Conservation (phyloP, 2,888 invertebrate species). For the Lasioglossum leucozonium region DNA sequence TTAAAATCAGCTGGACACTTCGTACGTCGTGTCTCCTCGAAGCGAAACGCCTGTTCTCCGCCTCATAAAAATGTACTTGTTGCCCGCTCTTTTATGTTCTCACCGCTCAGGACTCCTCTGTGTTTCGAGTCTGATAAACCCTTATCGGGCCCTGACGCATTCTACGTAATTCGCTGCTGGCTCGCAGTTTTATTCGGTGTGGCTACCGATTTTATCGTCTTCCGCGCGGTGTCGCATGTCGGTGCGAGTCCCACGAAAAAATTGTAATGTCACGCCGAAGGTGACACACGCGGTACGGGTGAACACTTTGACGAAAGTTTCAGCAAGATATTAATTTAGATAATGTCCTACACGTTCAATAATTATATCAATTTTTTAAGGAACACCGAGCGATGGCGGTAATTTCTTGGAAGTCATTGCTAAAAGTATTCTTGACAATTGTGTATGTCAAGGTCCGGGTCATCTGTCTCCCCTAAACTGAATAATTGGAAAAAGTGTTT, state of each 20-base stretch:
- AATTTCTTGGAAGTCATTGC: no score
- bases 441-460: neutral
- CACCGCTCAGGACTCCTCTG: neutral
- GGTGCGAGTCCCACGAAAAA: no score
- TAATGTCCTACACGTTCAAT: no score
- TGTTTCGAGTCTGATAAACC: neutral
- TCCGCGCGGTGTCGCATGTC: no score
- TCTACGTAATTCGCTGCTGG: neutral
- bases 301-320: neutral
- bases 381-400: no score
- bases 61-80: slow-evolving; percentile 1
- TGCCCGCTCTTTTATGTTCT: neutral
- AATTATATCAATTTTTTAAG: no score
- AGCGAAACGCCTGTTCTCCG: neutral
- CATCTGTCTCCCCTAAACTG: neutral
- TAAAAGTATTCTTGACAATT: no score
- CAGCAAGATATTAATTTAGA: no score
- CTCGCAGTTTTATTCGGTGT: neutral
- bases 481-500: neutral
- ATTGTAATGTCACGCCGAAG: no score
- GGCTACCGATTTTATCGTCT: neutral
- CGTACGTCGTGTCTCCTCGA: neutral
- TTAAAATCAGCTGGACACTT: slow-evolving; percentile 2
- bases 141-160: neutral
- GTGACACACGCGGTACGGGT: no score